Conservation (phyloP, 1,140 invertebrate species). For the Habropoda laboriosa region DNA sequence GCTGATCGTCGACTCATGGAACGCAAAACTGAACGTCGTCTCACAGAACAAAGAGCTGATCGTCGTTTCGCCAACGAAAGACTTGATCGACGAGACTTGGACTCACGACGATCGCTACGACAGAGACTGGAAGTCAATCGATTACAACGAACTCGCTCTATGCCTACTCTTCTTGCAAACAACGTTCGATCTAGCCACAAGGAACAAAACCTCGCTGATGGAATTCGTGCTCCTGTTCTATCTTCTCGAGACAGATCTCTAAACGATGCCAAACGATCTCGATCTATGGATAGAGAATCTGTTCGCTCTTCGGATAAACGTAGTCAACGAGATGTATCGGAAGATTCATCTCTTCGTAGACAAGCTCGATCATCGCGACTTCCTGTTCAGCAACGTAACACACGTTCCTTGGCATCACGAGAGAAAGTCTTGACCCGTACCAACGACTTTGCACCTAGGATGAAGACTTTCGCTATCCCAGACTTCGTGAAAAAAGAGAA, state of each 20-base stretch:
- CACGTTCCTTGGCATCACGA: background rate
- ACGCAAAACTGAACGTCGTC: background rate
- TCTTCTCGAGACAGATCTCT: background rate
- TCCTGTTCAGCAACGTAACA: background rate
- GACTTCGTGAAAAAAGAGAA: constrained; percentile 20
- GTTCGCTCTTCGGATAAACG: background rate
- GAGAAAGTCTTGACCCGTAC: constrained; percentile 2
- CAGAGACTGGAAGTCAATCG: background rate
- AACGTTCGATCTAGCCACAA: background rate
- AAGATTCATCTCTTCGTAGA: constrained; percentile 2
- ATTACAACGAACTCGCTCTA: background rate
- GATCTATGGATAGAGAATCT: background rate
- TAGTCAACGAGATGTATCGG: background rate
- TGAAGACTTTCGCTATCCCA: background rate
- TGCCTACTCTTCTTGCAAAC: background rate
- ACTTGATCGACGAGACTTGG: background rate
- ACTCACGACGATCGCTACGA: background rate
- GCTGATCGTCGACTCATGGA: background rate
- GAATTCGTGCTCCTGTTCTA: background rate
- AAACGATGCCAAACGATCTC: constrained; percentile 31
- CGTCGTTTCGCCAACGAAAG: no score
- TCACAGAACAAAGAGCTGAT: background rate
- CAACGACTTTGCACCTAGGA: constrained; percentile 14
- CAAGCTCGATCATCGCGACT: background rate
- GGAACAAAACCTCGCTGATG: constrained; percentile 11